Conservation (phyloP, 2,113 vertebrate species). For the Mus spicilegus region DNA sequence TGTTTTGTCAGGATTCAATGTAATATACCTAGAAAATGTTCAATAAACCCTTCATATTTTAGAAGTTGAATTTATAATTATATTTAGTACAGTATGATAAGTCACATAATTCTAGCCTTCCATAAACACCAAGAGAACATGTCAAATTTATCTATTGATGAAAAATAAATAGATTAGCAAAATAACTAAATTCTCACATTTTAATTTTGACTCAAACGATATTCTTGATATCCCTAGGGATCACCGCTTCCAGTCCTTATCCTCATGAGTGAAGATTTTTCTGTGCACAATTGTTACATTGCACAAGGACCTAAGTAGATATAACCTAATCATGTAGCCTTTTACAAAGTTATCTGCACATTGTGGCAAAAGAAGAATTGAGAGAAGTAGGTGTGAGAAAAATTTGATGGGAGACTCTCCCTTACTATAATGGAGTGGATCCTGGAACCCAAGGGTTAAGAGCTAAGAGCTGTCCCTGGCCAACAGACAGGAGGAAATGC, state of each 20-base stretch:
- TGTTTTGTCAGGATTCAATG: not conserved
- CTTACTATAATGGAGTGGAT: not conserved
- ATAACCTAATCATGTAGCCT: no score
- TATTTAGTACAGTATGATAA: not conserved
- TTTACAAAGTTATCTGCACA: not conserved
- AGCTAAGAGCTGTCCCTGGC: not conserved
- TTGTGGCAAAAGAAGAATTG: not conserved
- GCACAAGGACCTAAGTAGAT: not conserved
- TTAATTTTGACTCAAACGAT: conserved; percentile 12
- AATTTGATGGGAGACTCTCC: not conserved
- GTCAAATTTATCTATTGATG: not conserved
- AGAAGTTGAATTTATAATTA: not conserved
- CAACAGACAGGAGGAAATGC: not conserved
- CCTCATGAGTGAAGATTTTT: not conserved
- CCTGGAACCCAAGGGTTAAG: not conserved
- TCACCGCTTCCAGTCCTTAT: not conserved
- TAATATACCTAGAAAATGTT: not conserved
- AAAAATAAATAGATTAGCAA: conserved; percentile 9
- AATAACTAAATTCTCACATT: not conserved
- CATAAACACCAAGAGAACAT: not conserved
- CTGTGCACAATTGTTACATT: not conserved
- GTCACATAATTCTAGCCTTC: conserved; percentile 14
- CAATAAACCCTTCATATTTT: not conserved
- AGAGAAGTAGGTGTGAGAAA: not conserved
- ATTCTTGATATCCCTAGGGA: not conserved